phyloP scores from a whole-genome alignment of 2,113 vertebrate genomes.

The Myrmophylax atrothorax region DNA sequence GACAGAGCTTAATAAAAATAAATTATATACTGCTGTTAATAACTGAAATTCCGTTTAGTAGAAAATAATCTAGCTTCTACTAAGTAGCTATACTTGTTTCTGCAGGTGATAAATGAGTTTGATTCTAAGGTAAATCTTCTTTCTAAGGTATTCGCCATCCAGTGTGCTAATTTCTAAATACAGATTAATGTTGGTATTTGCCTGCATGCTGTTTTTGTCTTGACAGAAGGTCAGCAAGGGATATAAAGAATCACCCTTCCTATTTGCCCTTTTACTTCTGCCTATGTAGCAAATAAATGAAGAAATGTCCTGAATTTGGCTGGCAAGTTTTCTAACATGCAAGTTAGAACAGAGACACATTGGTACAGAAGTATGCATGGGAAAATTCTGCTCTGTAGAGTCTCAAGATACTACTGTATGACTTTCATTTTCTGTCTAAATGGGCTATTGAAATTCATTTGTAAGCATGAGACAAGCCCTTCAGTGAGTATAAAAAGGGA shows the following conservation, averaged over 20 bases:
- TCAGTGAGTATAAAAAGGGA: neutral
- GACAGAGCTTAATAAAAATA: neutral
- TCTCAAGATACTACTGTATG: neutral
- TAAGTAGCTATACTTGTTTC: neutral
- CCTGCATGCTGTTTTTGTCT: neutral
- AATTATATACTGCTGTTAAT: neutral
- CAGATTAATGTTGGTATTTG: neutral
- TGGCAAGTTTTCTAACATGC: neutral
- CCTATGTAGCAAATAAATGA: neutral
- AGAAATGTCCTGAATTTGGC: neutral
- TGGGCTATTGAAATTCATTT: neutral
- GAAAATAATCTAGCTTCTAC: neutral
- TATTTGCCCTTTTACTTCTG: neutral
- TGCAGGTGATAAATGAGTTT: neutral
- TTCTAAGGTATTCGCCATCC: neutral
- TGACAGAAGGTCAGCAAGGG: neutral
- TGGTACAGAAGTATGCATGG: neutral
- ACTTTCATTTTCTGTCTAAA: neutral
- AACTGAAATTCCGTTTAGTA: neutral
- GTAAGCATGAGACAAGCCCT: neutral
- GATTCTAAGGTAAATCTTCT: neutral
- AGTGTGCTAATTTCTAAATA: neutral
- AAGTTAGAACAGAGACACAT: neutral
- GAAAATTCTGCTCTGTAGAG: neutral
- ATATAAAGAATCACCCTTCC: neutral